Conservation (phyloP, 2,888 invertebrate genomes). For the Desoria tigrina region DNA sequence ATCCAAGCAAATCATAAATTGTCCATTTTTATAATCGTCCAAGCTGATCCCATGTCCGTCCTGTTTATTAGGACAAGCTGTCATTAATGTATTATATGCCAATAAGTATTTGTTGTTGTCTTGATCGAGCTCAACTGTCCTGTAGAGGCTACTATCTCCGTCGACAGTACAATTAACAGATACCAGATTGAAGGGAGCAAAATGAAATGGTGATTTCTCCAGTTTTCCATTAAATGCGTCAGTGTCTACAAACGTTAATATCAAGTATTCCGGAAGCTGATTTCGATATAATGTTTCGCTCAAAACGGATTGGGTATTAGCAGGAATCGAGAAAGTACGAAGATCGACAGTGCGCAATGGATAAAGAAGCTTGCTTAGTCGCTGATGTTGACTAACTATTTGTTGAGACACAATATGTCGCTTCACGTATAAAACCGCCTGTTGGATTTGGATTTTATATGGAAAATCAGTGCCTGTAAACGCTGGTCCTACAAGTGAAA, state of each 20-base stretch:
- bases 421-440: not conserved
- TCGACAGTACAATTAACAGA: not conserved
- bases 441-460: not conserved
- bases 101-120: not conserved
- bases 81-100: slow-evolving; percentile 2
- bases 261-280: not conserved
- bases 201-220: not conserved
- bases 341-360: not conserved
- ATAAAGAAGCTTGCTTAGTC: not conserved
- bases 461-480: not conserved
- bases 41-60: not conserved
- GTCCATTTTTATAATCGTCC: not conserved
- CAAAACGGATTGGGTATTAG: not conserved
- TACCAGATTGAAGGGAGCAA: not conserved
- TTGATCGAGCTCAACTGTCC: not conserved
- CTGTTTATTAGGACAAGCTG: not conserved
- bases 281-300: not conserved
- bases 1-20: not conserved
- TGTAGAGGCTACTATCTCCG: not conserved
- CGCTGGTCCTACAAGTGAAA: not conserved
- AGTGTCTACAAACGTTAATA: not conserved
- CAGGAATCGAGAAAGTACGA: not conserved
- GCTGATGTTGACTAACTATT: not conserved
- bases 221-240: not conserved
- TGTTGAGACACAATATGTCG: not conserved